phyloP scores from a whole-genome alignment of 2,888 invertebrate genomes.

The Rosalia funebris region DNA sequence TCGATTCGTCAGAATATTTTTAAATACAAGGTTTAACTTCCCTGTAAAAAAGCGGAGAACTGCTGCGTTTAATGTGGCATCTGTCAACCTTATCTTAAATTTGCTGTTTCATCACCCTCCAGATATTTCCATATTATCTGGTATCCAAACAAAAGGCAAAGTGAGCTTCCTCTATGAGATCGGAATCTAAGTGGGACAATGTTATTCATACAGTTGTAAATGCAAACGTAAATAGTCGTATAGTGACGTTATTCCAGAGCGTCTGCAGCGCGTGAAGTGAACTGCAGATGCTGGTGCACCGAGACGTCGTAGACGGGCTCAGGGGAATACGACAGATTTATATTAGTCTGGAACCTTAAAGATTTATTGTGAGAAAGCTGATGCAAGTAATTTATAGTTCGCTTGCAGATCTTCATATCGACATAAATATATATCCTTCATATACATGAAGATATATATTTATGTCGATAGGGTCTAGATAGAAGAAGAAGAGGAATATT shows the following conservation, averaged over 20 bases:
- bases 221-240: conserved; percentile 6
- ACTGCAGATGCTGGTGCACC: conserved; percentile 6
- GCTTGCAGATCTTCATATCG: too few species aligned
- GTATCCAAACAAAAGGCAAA: conserved; percentile 13
- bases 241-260: conserved; percentile 3
- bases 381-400: not conserved
- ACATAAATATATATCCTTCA: too few species aligned
- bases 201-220: conserved; percentile 18
- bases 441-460: too few species aligned
- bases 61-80: too few species aligned
- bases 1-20: too few species aligned
- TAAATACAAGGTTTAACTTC: too few species aligned
- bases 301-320: not conserved
- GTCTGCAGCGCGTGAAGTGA: not conserved
- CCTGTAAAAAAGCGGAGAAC: too few species aligned
- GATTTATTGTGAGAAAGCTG: not conserved
- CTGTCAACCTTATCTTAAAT: too few species aligned
- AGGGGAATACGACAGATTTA: not conserved
- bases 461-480: too few species aligned
- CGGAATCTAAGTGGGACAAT: conserved; percentile 16
- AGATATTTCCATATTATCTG: too few species aligned
- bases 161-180: conserved; percentile 4
- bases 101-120: too few species aligned
- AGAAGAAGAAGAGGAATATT: too few species aligned
- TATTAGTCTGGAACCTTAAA: not conserved